Conservation (phyloP, 2,797 vertebrate genomes). For the Hyperoplus lanceolatus region DNA sequence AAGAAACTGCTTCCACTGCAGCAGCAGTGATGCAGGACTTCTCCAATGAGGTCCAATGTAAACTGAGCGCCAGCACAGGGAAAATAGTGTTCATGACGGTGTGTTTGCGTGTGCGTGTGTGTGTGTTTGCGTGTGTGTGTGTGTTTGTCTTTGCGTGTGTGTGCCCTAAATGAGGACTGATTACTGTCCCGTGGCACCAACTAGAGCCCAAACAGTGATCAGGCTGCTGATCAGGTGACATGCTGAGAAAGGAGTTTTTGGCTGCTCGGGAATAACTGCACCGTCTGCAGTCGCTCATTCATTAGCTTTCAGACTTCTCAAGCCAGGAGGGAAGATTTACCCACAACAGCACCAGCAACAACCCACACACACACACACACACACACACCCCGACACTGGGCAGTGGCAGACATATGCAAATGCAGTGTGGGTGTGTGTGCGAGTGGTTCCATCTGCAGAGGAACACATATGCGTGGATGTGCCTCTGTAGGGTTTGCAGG, state of each 20-base stretch:
- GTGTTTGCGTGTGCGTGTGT: not conserved
- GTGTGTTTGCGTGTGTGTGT: not conserved
- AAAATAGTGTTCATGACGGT: not conserved
- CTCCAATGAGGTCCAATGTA: not conserved
- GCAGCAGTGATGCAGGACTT: conserved; percentile 24
- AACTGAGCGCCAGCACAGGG: not conserved
- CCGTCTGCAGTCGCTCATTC: conserved; percentile 68
- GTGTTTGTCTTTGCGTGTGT: not conserved
- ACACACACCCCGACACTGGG: conserved; percentile 12
- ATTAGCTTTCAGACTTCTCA: conserved; percentile 59
- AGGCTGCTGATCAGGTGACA: conserved; percentile 68
- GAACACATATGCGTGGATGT: conserved; percentile 39
- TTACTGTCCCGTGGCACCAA: conserved; percentile 29
- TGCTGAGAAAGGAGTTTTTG: conserved; percentile 64
- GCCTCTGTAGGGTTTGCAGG: conserved; percentile 45
- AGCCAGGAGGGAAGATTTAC: conserved; percentile 45
- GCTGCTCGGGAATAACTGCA: conserved; percentile 64
- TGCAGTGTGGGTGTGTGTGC: not conserved
- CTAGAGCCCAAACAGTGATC: conserved; percentile 68
- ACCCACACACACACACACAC: conserved; percentile 9
- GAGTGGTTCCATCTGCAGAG: conserved; percentile 48
- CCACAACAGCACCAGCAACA: conserved; percentile 11
- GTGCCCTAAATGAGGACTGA: conserved; percentile 42
- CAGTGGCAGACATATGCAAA: conserved; percentile 45
- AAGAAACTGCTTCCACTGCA: conserved; percentile 12